Conservation (phyloP, 2,888 invertebrate species). For the Zonitis immaculata region DNA sequence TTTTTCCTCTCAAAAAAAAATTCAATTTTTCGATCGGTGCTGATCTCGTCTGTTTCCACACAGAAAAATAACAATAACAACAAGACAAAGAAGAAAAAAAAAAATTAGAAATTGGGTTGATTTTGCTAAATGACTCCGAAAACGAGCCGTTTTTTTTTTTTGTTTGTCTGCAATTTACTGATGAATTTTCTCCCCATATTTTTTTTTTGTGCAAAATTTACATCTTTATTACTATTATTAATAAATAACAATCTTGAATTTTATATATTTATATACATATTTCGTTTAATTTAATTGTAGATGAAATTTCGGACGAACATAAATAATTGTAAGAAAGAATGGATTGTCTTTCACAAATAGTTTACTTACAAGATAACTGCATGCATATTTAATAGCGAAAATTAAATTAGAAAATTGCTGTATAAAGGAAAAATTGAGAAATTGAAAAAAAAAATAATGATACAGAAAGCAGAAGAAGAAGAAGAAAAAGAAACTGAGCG, state of each 20-base stretch:
- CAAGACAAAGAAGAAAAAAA: background rate
- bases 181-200: slow-evolving; percentile 5
- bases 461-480: slow-evolving; percentile 3
- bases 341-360: slow-evolving; percentile 10
- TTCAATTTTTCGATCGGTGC: slow-evolving; percentile 28
- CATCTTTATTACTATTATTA: background rate
- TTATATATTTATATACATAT: slow-evolving; percentile 31
- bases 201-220: background rate
- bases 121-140: slow-evolving; percentile 4
- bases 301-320: slow-evolving; percentile 2
- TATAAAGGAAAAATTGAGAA: slow-evolving; percentile 25
- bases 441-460: background rate
- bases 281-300: slow-evolving; percentile 24
- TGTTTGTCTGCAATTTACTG: slow-evolving; percentile 10
- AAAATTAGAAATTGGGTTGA: background rate
- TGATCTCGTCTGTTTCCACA: slow-evolving; percentile 34
- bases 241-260: slow-evolving; percentile 21
- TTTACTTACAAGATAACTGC: slow-evolving; percentile 1
- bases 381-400: slow-evolving; percentile 3
- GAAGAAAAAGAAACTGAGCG: slow-evolving; percentile 31
- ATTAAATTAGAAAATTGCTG: slow-evolving; percentile 28
- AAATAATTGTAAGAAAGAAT: slow-evolving; percentile 3
- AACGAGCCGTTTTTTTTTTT: too few species aligned
- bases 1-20: slow-evolving; percentile 1
- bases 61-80: slow-evolving; percentile 1